Conservation (phyloP, 2,888 invertebrate species). For the Drosophila falleni region DNA sequence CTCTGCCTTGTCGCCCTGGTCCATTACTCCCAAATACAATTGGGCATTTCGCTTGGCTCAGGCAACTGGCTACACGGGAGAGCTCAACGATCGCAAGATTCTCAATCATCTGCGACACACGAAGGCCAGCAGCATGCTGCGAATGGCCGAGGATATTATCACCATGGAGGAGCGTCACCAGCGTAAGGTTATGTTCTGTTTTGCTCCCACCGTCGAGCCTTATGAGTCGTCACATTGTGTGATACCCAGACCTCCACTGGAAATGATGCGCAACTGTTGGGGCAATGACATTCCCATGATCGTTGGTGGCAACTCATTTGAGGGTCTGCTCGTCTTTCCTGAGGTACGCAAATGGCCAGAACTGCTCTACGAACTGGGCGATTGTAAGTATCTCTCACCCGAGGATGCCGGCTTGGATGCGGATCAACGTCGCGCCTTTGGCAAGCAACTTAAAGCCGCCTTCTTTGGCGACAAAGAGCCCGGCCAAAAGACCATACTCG, state of each 20-base stretch:
- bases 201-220: conserved; percentile 83
- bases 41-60: conserved; percentile 83
- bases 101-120: conserved; percentile 83
- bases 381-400: conserved; percentile 83
- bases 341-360: conserved; percentile 83
- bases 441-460: conserved; percentile 83
- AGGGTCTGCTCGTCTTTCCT: conserved; percentile 83
- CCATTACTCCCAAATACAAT: conserved; percentile 75
- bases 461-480: conserved; percentile 86
- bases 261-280: conserved; percentile 84
- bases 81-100: conserved; percentile 81
- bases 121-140: conserved; percentile 81
- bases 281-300: conserved; percentile 84
- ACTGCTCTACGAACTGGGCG: conserved; percentile 72
- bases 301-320: conserved; percentile 84
- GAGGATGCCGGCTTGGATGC: conserved; percentile 74
- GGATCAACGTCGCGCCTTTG: conserved; percentile 81
- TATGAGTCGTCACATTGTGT: conserved; percentile 82
- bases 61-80: conserved; percentile 82
- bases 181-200: conserved; percentile 78
- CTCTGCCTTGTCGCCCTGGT: conserved; percentile 82
- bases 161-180: conserved; percentile 82
- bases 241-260: conserved; percentile 79
- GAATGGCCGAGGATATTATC: conserved; percentile 82
- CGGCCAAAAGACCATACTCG: conserved; percentile 82